Conservation (phyloP, 1,140 invertebrate species). For the Scaptomyza hsui region DNA sequence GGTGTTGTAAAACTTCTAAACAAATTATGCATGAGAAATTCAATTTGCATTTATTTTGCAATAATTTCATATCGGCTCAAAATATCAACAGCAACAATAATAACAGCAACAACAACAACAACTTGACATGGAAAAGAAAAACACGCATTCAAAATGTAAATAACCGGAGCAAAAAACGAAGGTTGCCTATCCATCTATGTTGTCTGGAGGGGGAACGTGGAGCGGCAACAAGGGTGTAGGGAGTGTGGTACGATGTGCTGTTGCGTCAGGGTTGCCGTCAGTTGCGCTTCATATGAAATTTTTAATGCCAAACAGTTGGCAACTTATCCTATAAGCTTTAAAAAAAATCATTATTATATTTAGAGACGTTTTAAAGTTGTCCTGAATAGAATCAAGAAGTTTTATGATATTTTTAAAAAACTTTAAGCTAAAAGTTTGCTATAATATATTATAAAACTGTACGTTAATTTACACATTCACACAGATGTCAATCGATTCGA, state of each 20-base stretch:
- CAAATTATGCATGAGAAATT: conserved; percentile 82
- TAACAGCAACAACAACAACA: conserved; percentile 32
- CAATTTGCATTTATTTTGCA: conserved; percentile 83
- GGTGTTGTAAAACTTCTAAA: conserved; percentile 67
- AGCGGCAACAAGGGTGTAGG: neutral
- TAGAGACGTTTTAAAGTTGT: too few relatives aligned
- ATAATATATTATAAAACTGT: too few relatives aligned
- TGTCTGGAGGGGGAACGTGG: neutral
- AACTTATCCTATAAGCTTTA: neutral
- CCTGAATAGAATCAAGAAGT: too few relatives aligned
- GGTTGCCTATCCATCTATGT: conserved; percentile 1
- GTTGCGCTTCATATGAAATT: conserved; percentile 11
- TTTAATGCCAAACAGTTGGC: conserved; percentile 3
- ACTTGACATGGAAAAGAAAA: conserved; percentile 50
- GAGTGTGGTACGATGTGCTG: neutral
- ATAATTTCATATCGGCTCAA: conserved; percentile 76
- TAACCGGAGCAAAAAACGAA: conserved; percentile 27
- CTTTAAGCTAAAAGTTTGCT: too few relatives aligned
- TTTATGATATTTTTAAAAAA: too few relatives aligned
- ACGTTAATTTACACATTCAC: too few relatives aligned
- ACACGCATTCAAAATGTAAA: conserved; percentile 59
- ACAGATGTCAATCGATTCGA: too few relatives aligned
- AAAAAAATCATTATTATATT: too few relatives aligned
- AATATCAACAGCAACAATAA: conserved; percentile 63
- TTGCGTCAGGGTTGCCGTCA: conserved; percentile 8